phyloP scores from a whole-genome alignment of 2,113 vertebrate species.

The Megalops atlanticus region DNA sequence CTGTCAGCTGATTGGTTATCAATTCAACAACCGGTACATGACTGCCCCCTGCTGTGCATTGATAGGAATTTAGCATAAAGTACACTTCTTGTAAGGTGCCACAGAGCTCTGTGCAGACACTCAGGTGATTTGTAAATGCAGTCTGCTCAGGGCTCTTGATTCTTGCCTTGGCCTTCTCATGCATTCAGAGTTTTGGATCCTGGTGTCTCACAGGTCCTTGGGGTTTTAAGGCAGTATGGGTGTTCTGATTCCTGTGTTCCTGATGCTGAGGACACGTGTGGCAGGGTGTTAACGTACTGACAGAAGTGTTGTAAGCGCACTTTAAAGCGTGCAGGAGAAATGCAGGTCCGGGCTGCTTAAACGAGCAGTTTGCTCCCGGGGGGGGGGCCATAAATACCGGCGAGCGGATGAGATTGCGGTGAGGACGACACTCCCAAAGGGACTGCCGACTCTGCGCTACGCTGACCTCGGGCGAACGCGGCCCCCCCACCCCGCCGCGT shows the following conservation, averaged over 20 bases:
- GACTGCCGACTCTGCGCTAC: background rate
- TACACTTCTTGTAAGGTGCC: background rate
- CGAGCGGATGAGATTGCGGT: background rate
- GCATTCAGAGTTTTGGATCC: background rate
- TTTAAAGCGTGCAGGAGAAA: background rate
- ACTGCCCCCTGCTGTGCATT: slow-evolving; percentile 25
- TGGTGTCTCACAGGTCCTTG: no score
- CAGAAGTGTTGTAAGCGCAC: background rate
- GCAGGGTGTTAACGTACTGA: background rate
- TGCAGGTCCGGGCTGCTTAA: background rate
- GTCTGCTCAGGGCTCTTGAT: background rate
- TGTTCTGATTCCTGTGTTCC: background rate
- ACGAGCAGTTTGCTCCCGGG: slow-evolving; percentile 14
- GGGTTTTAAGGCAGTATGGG: background rate
- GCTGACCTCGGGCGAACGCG: slow-evolving; percentile 19
- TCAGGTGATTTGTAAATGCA: background rate
- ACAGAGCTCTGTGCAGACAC: background rate
- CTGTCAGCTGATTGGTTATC: background rate
- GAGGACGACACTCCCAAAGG: background rate
- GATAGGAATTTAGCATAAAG: background rate
- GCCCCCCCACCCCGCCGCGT: background rate
- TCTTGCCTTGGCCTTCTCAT: background rate
- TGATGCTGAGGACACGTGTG: background rate
- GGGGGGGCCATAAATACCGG: slow-evolving; percentile 10
- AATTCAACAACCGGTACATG: background rate